phyloP scores from a whole-genome alignment of 1,140 invertebrate species.

The Lordiphosa mommai region DNA sequence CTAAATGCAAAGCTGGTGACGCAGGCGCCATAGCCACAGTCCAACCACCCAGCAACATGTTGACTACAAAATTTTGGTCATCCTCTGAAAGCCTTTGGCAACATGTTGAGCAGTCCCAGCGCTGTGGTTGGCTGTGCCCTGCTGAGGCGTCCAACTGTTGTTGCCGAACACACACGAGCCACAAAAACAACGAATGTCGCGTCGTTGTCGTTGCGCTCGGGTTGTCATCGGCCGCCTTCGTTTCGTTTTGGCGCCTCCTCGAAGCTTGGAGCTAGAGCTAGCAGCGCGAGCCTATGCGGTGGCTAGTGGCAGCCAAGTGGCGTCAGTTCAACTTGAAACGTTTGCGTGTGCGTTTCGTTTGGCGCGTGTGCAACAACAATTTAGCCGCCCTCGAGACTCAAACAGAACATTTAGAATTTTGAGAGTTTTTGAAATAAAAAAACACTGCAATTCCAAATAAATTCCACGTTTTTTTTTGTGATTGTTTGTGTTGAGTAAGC shows the following conservation, averaged over 20 bases:
- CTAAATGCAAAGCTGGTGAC: not conserved
- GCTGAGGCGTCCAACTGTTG: constrained; percentile 7
- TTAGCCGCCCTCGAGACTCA: constrained; percentile 7
- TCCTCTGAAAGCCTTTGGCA: constrained; percentile 12
- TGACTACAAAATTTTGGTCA: not conserved
- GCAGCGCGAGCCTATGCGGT: constrained; percentile 42
- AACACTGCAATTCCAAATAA: too few relatives aligned
- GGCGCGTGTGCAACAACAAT: constrained; percentile 17
- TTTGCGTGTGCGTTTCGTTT: constrained; percentile 73
- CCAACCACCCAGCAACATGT: constrained; percentile 18
- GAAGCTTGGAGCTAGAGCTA: constrained; percentile 19
- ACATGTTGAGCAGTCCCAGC: constrained; percentile 15
- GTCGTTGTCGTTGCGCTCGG: not conserved
- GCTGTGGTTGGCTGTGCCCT: constrained; percentile 45
- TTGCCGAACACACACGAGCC: not conserved
- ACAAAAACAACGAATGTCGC: not conserved
- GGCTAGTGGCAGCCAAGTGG: constrained; percentile 25
- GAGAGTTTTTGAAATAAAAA: too few relatives aligned
- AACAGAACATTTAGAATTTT: too few relatives aligned
- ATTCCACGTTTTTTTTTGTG: too few relatives aligned
- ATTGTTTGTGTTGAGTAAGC: too few relatives aligned
- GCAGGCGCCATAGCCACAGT: not conserved
- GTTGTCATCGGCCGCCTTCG: too few relatives aligned
- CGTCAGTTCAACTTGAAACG: constrained; percentile 67
- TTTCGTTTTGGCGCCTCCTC: constrained; percentile 9